Conservation (phyloP, 2,113 vertebrate species). For the Gasterosteus aculeatus region DNA sequence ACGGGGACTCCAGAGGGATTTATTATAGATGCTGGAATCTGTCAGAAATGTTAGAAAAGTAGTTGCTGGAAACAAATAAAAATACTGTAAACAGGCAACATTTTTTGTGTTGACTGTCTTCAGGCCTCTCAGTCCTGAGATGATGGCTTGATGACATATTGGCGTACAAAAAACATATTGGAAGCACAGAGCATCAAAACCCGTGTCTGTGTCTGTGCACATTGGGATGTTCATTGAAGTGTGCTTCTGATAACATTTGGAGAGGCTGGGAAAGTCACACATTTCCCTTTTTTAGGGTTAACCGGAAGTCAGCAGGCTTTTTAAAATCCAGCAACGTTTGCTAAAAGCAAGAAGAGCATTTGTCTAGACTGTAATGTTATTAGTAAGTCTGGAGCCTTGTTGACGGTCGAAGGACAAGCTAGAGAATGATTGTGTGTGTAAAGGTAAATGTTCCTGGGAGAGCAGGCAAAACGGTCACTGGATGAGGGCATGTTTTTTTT, state of each 20-base stretch:
- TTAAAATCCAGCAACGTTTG: not conserved
- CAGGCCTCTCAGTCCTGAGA: not conserved
- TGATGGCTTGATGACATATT: not conserved
- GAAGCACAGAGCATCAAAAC: not conserved
- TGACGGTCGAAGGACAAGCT: constrained; percentile 13
- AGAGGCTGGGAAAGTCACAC: not conserved
- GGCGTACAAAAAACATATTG: not conserved
- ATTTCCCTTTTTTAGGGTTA: not conserved
- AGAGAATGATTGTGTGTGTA: not conserved
- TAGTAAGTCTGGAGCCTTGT: not conserved
- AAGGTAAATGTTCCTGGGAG: not conserved
- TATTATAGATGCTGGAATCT: not conserved
- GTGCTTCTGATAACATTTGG: not conserved
- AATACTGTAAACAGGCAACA: not conserved
- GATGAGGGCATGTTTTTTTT: constrained; percentile 13
- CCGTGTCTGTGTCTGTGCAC: not conserved
- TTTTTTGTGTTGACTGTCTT: not conserved
- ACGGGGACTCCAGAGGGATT: constrained; percentile 1
- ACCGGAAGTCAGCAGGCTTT: no score
- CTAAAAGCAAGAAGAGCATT: constrained; percentile 7
- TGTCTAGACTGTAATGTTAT: constrained; percentile 16
- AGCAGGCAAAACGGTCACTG: not conserved
- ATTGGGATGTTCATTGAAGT: not conserved
- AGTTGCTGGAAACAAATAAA: not conserved
- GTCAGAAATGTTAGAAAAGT: not conserved